These are phyloP conservation scores for Sebastes itinus DNA, from an alignment of 2,797 vertebrate species.

Conservation along the genomic window DNA sequence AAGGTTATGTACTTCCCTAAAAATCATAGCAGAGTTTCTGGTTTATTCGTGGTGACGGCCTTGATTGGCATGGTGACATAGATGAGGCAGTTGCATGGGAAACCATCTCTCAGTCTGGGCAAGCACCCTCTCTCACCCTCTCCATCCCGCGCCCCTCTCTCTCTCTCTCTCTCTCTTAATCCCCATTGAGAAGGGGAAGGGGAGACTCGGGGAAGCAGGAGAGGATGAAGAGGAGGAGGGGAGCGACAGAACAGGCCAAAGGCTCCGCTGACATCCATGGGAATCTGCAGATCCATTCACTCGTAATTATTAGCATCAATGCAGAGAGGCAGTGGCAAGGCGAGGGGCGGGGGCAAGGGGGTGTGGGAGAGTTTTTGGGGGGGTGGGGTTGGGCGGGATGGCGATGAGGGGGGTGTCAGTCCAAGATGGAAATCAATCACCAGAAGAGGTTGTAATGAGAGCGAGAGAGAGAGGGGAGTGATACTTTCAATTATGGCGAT, in stretches of 20 bases:
- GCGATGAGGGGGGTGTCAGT: constrained; percentile 9
- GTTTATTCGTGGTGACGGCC: constrained; percentile 45
- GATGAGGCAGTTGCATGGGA: constrained; percentile 61
- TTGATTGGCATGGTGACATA: constrained; percentile 62
- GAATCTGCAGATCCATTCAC: constrained; percentile 85
- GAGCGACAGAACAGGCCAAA: constrained; percentile 73
- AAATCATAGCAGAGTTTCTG: constrained; percentile 7
- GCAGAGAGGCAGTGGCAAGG: constrained; percentile 70
- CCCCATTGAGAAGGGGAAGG: constrained; percentile 72
- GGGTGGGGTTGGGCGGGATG: constrained; percentile 37
- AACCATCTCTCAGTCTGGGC: constrained; percentile 57
- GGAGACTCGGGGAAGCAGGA: constrained; percentile 58
- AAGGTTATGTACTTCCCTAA: constrained; percentile 6
- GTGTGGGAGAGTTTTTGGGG: constrained; percentile 65
- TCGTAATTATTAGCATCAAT: constrained; percentile 85
- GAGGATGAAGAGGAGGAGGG: constrained; percentile 59
- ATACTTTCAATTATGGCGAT: constrained; percentile 19
- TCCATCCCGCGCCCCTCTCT: constrained; percentile 51
- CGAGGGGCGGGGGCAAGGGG: constrained; percentile 68
- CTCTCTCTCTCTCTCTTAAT: constrained; percentile 62
- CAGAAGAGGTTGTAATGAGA: constrained; percentile 11
- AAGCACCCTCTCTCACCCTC: constrained; percentile 62
- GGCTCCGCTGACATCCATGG: constrained; percentile 79
- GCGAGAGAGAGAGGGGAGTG: constrained; percentile 1
- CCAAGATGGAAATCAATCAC: constrained; percentile 57